Percentiles rank a stretch among this genome's conserved stretches.
phyloP scores from a whole-genome alignment of 2,888 invertebrate species.

The Rhagonycha lutea region DNA sequence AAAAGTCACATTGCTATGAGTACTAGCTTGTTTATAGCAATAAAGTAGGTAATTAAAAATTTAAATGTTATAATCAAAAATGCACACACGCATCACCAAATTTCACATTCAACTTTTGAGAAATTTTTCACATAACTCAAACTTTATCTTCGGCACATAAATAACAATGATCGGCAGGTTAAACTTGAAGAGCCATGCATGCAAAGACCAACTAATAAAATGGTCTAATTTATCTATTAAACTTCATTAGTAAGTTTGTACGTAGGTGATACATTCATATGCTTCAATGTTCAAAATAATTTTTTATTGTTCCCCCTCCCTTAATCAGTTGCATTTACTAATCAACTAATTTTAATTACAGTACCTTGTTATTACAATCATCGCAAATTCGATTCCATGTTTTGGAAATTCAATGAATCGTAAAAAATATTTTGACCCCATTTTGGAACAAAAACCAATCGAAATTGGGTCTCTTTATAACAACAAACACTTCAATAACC shows the following conservation, averaged over 20 bases:
- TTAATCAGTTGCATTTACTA: neutral
- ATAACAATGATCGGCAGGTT: constrained; percentile 13
- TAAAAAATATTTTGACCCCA: neutral
- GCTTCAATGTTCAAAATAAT: constrained; percentile 15
- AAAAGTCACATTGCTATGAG: neutral
- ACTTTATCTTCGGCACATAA: constrained; percentile 1
- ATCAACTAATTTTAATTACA: neutral
- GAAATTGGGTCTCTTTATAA: neutral
- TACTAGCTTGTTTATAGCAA: neutral
- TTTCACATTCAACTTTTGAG: neutral
- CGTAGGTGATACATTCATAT: constrained; percentile 31
- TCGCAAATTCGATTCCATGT: neutral
- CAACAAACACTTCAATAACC: no score
- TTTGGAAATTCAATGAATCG: neutral
- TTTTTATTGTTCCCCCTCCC: neutral
- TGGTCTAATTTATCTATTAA: constrained; percentile 54
- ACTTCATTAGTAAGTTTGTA: constrained; percentile 48
- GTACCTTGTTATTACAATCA: constrained; percentile 1
- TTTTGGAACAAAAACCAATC: neutral
- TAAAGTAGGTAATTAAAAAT: neutral
- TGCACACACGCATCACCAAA: neutral
- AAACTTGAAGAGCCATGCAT: constrained; percentile 13
- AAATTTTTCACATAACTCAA: neutral
- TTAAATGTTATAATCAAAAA: neutral
- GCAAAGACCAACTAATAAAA: constrained; percentile 31